Percentiles rank a stretch among this genome's conserved stretches.
Evolutionary conservation across 1,140 invertebrate species (phyloP).

Genomic region (Diabrotica undecimpunctata): DNA sequence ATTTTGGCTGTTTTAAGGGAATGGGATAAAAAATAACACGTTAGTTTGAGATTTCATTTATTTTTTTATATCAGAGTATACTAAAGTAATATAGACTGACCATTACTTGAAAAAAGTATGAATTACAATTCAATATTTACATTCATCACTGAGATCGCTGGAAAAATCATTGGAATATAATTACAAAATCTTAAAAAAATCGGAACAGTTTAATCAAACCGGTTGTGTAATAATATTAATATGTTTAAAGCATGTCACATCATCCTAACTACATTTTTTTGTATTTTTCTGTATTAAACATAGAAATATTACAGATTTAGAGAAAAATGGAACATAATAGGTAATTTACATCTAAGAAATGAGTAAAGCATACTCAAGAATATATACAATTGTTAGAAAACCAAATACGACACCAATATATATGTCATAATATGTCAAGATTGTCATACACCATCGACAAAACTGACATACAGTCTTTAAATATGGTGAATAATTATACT

Average conservation of each 20-base stretch:
- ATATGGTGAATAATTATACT: constrained; percentile 8
- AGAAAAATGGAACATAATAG: constrained; percentile 7
- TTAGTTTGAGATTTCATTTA: constrained; percentile 26
- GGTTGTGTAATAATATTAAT: constrained; percentile 10
- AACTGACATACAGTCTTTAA: constrained; percentile 5
- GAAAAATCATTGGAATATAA: constrained; percentile 43
- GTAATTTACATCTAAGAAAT: constrained; percentile 6
- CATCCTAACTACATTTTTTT: constrained; percentile 6
- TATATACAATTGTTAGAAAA: constrained; percentile 12
- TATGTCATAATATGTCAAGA: background rate
- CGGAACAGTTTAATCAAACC: constrained; percentile 18
- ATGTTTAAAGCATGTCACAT: constrained; percentile 7
- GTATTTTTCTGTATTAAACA: background rate
- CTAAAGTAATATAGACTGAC: constrained; percentile 42
- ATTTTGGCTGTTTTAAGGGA: no score
- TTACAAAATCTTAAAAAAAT: constrained; percentile 33
- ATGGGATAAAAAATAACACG: background rate
- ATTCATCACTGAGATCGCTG: constrained; percentile 43
- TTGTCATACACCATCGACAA: background rate
- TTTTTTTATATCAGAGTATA: constrained; percentile 41
- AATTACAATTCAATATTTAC: constrained; percentile 37
- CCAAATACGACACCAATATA: background rate
- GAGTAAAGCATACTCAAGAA: constrained; percentile 12
- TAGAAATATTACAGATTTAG: constrained; percentile 13
- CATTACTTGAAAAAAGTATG: constrained; percentile 38